Conservation (phyloP, 1,140 invertebrate genomes). For the Heliothis virescens region DNA sequence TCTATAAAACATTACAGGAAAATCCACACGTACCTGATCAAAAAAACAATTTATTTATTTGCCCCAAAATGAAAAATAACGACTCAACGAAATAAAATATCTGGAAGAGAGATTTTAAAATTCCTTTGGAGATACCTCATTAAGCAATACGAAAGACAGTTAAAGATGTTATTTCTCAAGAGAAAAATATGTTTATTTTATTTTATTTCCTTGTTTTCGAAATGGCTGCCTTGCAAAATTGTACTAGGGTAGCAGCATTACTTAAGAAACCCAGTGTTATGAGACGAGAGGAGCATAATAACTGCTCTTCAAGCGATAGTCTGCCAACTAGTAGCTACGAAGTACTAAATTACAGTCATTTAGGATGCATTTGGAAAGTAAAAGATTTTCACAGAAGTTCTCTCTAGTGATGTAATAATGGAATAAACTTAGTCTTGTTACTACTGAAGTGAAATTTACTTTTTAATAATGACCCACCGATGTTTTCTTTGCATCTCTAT, state of each 20-base stretch:
- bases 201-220: slow-evolving; percentile 16
- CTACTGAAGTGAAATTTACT: background rate
- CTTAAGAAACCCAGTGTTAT: slow-evolving; percentile 4
- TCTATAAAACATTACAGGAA: background rate
- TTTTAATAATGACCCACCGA: background rate
- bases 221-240: background rate
- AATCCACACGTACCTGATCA: slow-evolving; percentile 16
- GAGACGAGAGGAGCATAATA: slow-evolving; percentile 22
- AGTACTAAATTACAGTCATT: slow-evolving; percentile 26
- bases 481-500: no score
- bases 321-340: slow-evolving; percentile 5
- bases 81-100: background rate
- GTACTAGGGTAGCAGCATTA: background rate
- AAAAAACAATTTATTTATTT: slow-evolving; percentile 34
- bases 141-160: slow-evolving; percentile 21
- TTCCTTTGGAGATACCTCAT: slow-evolving; percentile 15
- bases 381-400: slow-evolving; percentile 3
- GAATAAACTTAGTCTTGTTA: background rate
- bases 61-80: background rate
- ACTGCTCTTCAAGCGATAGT: slow-evolving; percentile 2
- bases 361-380: background rate
- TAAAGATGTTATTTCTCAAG: slow-evolving; percentile 1
- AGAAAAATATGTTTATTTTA: background rate
- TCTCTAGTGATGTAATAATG: background rate
- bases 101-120: slow-evolving; percentile 13